These are phyloP conservation scores for Siphamia tubifer DNA, from an alignment of 2,113 vertebrate species.

Conservation along the genomic window DNA sequence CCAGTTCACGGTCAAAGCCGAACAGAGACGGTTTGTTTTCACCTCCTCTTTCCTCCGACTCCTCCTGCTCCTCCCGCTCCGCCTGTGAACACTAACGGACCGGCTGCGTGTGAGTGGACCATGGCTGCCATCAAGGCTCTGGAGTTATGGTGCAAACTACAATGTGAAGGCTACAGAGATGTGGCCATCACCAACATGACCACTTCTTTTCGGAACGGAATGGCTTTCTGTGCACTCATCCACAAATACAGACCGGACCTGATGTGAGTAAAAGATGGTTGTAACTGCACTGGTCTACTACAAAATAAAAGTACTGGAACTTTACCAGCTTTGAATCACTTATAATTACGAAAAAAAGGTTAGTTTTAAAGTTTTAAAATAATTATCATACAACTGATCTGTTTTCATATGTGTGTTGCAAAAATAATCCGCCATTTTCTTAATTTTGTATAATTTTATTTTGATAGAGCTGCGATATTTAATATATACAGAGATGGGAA, in stretches of 20 bases:
- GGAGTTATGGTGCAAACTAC: conserved; percentile 91
- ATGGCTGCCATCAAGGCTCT: conserved; percentile 93
- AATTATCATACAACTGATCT: too few relatives aligned
- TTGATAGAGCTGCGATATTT: too few relatives aligned
- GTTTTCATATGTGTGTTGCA: too few relatives aligned
- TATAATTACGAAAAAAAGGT: too few relatives aligned
- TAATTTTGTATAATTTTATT: too few relatives aligned
- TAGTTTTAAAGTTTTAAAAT: too few relatives aligned
- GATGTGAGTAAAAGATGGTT: conserved; percentile 83
- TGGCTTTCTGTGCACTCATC: conserved; percentile 96
- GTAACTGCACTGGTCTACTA: too few relatives aligned
- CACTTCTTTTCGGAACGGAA: conserved; percentile 91
- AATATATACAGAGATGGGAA: too few relatives aligned
- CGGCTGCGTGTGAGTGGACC: background rate
- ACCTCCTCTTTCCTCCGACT: conserved; percentile 8
- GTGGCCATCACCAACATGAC: conserved; percentile 95
- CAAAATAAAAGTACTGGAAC: too few relatives aligned
- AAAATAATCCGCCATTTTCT: too few relatives aligned
- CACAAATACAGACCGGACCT: conserved; percentile 94
- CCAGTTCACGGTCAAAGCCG: conserved; percentile 29
- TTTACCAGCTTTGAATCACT: too few relatives aligned
- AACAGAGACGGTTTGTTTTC: background rate
- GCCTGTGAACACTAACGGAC: background rate
- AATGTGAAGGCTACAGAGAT: conserved; percentile 90
- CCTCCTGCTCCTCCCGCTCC: conserved; percentile 4